These are phyloP conservation scores for Drosophila ironensis DNA, from an alignment of 1,140 invertebrate species.

Conservation along the genomic window DNA sequence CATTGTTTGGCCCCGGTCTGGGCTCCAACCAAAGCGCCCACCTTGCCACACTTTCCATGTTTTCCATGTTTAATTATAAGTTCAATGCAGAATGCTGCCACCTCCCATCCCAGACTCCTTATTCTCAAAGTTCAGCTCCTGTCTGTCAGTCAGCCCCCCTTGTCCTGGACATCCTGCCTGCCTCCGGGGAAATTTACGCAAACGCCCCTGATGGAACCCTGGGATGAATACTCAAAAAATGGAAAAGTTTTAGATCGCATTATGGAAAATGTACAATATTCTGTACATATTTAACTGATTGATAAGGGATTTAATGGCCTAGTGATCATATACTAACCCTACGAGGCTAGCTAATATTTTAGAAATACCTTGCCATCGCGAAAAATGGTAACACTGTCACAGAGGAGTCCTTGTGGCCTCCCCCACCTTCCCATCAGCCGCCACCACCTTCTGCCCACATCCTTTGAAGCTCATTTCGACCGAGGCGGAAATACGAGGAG, in stretches of 20 bases:
- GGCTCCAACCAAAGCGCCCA: too few species aligned
- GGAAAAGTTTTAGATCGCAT: too few species aligned
- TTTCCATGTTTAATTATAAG: conserved; percentile 77
- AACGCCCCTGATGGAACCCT: conserved; percentile 23
- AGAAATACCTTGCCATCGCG: too few species aligned
- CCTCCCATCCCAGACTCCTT: not conserved
- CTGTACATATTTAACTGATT: too few species aligned
- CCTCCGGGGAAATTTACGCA: conserved; percentile 68
- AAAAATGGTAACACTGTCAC: conserved; percentile 14
- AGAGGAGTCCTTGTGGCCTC: conserved; percentile 17
- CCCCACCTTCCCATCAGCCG: not conserved
- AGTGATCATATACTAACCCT: too few species aligned
- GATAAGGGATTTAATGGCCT: too few species aligned
- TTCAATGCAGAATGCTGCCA: conserved; percentile 58
- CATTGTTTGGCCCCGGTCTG: conserved; percentile 20
- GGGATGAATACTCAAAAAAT: not conserved
- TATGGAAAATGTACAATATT: too few species aligned
- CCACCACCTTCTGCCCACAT: conserved; percentile 24
- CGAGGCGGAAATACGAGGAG: conserved; percentile 31
- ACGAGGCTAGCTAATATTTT: too few species aligned
- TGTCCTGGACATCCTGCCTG: conserved; percentile 29
- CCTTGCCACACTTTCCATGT: conserved; percentile 71
- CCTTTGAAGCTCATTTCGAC: conserved; percentile 59
- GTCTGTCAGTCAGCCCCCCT: conserved; percentile 18
- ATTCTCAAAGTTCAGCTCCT: conserved; percentile 14